These are phyloP conservation scores for Eledone cirrhosa DNA, from an alignment of 2,888 invertebrate genomes.

Conservation along the genomic window DNA sequence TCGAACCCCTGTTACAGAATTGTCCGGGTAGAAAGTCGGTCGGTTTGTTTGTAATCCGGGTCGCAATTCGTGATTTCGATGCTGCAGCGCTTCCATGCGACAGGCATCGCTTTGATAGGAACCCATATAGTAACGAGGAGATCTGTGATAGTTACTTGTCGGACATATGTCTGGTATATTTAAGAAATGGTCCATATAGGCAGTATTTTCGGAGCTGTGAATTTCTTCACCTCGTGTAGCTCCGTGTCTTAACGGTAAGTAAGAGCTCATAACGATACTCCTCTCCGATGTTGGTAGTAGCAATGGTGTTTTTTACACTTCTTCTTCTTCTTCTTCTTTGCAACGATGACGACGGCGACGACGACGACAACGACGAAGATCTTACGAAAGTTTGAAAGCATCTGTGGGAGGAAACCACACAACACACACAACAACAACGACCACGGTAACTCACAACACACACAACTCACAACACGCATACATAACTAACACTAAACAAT, in stretches of 20 bases:
- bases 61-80: constrained; percentile 54
- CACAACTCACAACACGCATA: no score
- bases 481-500: no score
- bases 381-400: constrained; percentile 53
- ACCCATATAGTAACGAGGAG: constrained; percentile 57
- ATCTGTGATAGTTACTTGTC: constrained; percentile 49
- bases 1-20: constrained; percentile 55
- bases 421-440: no score
- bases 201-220: constrained; percentile 50
- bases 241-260: constrained; percentile 57
- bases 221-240: constrained; percentile 47
- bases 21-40: constrained; percentile 58
- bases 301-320: not conserved
- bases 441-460: no score
- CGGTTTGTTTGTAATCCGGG: constrained; percentile 56
- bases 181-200: constrained; percentile 62
- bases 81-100: constrained; percentile 60
- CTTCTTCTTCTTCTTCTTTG: not conserved
- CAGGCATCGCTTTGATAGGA: constrained; percentile 56
- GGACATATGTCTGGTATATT: constrained; percentile 62
- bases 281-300: not conserved
- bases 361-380: constrained; percentile 31
- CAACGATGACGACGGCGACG: not conserved
- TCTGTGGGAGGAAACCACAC: constrained; percentile 43
- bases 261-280: constrained; percentile 56